Conservation (phyloP, 2,113 vertebrate genomes). For the Macaca fascicularis region T2T-MFA8v1.1 NC_088377.1:78466501-78467000, state of each 20-base stretch:
- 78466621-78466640: background rate
- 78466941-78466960: background rate
- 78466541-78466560: background rate
- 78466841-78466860: constrained; percentile 35
- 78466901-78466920: background rate
- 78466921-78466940: background rate
- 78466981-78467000: background rate
- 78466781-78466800: constrained; percentile 52
- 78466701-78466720: constrained; percentile 23
- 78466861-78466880: background rate
- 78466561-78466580: background rate
- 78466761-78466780: constrained; percentile 41
- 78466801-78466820: constrained; percentile 35
- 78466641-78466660: background rate
- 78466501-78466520: background rate
- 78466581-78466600: background rate
- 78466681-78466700: background rate
- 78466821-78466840: background rate
- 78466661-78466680: background rate
- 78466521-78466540: background rate
- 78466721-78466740: background rate
- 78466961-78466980: background rate
- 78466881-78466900: background rate
- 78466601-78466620: background rate
- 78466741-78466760: constrained; percentile 39